A percentile compares a stretch with the other conserved stretches of the same genome.
Evolutionary conservation across 64 coral and sea anemone genomes (phyloP).

Genomic region (Montipora foliosa): DNA sequence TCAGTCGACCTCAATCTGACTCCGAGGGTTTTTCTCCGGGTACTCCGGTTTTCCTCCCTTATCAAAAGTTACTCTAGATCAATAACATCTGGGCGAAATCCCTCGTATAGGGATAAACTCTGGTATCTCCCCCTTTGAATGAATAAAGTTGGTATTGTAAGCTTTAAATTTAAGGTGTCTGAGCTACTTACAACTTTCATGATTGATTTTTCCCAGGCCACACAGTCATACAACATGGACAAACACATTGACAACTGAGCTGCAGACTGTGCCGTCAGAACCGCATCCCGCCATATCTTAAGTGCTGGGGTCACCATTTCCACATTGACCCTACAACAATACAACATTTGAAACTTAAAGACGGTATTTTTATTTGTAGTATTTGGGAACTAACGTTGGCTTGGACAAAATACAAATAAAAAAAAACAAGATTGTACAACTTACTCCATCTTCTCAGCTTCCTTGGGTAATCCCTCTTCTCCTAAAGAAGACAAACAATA

Average conservation of each 20-base stretch:
- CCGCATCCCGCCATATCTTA: constrained; percentile 87
- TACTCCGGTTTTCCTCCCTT: too few relatives aligned
- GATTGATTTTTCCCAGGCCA: constrained; percentile 98
- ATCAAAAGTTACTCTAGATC: too few relatives aligned
- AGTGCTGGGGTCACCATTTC: constrained; percentile 79
- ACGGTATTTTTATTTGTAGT: not conserved
- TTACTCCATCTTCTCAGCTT: constrained; percentile 36
- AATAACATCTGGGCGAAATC: too few relatives aligned
- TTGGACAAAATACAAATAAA: not conserved
- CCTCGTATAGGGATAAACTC: too few relatives aligned
- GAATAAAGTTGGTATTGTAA: too few relatives aligned
- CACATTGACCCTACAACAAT: not conserved
- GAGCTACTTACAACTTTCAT: constrained; percentile 96
- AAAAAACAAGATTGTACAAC: not conserved
- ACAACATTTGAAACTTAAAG: not conserved
- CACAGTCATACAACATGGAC: constrained; percentile 79
- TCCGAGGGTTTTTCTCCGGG: too few relatives aligned
- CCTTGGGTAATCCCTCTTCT: constrained; percentile 27
- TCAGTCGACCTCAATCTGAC: too few relatives aligned
- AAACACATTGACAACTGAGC: constrained; percentile 93
- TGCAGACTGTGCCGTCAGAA: constrained; percentile 66
- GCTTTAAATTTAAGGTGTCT: too few relatives aligned
- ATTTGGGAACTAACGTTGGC: not conserved
- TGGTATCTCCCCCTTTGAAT: too few relatives aligned
- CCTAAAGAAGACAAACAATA: not conserved